Percentiles rank a stretch among this genome's conserved stretches.
phyloP scores from a whole-genome alignment of 2,113 vertebrate genomes.

The Camelus bactrianus region DNA sequence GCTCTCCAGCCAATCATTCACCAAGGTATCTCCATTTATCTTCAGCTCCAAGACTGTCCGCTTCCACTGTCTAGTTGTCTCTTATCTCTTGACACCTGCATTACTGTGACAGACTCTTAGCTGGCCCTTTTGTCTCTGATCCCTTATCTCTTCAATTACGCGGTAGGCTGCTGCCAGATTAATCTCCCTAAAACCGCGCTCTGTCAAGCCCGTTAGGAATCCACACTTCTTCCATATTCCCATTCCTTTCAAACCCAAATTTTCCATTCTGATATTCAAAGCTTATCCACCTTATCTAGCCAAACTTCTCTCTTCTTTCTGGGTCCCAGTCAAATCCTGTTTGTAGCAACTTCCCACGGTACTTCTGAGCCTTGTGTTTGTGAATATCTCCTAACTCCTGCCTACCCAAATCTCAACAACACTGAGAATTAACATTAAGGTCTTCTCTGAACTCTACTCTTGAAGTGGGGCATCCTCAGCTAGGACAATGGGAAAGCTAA shows the following conservation, averaged over 20 bases:
- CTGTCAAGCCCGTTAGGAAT: conserved; percentile 1
- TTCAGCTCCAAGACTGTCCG: conserved; percentile 37
- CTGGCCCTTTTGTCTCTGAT: conserved; percentile 68
- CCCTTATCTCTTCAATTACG: conserved; percentile 77
- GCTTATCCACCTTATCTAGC: neutral
- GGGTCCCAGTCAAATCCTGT: neutral
- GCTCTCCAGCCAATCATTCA: conserved; percentile 54
- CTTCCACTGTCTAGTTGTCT: conserved; percentile 54
- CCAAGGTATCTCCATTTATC: conserved; percentile 22
- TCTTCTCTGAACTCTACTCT: neutral
- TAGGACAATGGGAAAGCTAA: conserved; percentile 41
- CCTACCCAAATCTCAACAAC: neutral
- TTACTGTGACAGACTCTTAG: conserved; percentile 45
- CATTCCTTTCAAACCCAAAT: neutral
- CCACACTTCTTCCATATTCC: conserved; percentile 28
- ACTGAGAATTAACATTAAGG: neutral
- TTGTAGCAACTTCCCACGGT: neutral
- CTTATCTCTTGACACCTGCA: conserved; percentile 75
- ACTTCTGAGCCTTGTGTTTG: neutral
- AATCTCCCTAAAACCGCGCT: conserved; percentile 49
- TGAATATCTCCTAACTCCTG: neutral
- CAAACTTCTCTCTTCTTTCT: conserved; percentile 27
- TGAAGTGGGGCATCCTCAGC: neutral
- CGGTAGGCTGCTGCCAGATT: conserved; percentile 55
- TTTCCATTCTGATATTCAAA: conserved; percentile 26